A percentile compares a stretch with the other conserved stretches of the same genome.
Evolutionary conservation across 2,797 vertebrate genomes (phyloP).

Genomic region (Mus minutoides): DNA sequence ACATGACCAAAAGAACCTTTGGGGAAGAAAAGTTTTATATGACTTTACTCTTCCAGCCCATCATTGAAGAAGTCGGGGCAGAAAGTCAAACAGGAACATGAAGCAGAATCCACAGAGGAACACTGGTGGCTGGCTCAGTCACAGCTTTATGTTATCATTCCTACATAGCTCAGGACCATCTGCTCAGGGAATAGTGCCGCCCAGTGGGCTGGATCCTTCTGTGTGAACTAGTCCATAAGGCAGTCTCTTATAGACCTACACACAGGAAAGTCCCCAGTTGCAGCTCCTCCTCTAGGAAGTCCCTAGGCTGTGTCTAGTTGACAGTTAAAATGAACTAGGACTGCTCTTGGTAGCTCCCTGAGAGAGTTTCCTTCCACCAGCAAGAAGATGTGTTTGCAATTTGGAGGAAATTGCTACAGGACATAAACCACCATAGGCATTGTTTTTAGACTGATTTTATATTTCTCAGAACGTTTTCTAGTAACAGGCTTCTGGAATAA

Average conservation of each 20-base stretch:
- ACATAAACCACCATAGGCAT: not conserved
- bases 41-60: not conserved
- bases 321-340: not conserved
- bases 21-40: not conserved
- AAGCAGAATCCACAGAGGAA: not conserved
- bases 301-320: not conserved
- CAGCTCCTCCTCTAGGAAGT: not conserved
- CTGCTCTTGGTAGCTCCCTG: not conserved
- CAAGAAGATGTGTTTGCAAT: not conserved
- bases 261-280: not conserved
- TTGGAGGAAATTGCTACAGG: not conserved
- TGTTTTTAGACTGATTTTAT: not conserved
- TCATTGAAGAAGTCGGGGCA: not conserved
- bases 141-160: not conserved
- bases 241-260: not conserved
- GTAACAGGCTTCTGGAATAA: not conserved
- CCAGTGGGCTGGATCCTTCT: not conserved
- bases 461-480: not conserved
- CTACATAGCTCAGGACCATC: not conserved
- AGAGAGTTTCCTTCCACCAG: not conserved
- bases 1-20: not conserved
- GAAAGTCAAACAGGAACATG: not conserved
- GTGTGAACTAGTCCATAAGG: not conserved
- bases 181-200: not conserved
- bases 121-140: not conserved